Evolutionary conservation across 2,113 vertebrate species (phyloP).

Genomic region (Daphoenositta chrysoptera): DNA sequence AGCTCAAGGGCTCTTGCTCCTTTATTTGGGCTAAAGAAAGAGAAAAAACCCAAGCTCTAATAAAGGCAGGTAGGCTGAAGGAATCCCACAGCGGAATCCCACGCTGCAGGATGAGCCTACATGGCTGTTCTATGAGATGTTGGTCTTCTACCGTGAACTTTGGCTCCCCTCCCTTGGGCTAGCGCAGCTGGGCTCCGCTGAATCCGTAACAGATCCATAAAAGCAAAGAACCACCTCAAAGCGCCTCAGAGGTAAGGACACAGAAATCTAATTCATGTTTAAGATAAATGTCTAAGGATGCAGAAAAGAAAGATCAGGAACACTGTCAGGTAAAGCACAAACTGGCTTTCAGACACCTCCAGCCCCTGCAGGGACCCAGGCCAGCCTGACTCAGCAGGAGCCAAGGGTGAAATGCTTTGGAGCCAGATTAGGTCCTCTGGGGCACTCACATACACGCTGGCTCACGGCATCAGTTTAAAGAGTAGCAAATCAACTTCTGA

Average conservation of each 20-base stretch:
- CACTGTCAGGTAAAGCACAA: not conserved
- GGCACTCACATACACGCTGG: not conserved
- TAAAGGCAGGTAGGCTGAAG: not conserved
- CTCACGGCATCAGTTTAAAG: not conserved
- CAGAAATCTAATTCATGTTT: not conserved
- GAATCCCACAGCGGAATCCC: not conserved
- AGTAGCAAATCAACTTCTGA: not conserved
- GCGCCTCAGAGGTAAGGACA: not conserved
- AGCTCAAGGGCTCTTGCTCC: not conserved
- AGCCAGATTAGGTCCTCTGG: not conserved
- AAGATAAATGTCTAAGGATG: not conserved
- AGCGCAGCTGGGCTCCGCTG: not conserved
- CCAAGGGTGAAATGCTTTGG: not conserved
- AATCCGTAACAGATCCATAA: not conserved
- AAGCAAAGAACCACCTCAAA: not conserved
- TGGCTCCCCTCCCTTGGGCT: not conserved
- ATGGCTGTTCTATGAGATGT: not conserved
- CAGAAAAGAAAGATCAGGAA: not conserved
- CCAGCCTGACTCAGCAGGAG: not conserved
- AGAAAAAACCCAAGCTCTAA: not conserved
- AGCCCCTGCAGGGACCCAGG: not conserved
- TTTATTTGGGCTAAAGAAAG: not conserved
- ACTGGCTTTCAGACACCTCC: not conserved
- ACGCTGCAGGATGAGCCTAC: fast-evolving
- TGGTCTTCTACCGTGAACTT: not conserved